Conservation (phyloP, 2,888 invertebrate genomes). For the Cataglyphis cursor region DNA sequence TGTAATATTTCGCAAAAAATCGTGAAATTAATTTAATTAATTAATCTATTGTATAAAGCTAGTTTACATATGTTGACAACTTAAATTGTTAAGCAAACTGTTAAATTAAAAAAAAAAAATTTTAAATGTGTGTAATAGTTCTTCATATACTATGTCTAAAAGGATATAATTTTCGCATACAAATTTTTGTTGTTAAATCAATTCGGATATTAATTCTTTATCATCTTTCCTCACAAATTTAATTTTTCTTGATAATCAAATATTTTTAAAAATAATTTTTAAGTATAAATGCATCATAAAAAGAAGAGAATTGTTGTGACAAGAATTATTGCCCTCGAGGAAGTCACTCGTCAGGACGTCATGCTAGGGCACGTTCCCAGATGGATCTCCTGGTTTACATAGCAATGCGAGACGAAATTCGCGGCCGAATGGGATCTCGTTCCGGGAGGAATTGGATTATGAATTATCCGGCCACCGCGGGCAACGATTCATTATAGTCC, state of each 20-base stretch:
- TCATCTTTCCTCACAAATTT: constrained; percentile 18
- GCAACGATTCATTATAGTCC: constrained; percentile 66
- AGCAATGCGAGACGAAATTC: constrained; percentile 51
- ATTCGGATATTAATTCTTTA: background rate
- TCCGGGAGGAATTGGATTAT: constrained; percentile 73
- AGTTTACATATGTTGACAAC: background rate
- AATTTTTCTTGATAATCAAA: background rate
- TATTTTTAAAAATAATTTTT: background rate
- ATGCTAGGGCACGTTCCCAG: constrained; percentile 70
- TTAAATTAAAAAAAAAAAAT: background rate
- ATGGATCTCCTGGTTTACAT: constrained; percentile 46
- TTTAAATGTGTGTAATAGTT: background rate
- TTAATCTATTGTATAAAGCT: background rate
- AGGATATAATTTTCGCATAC: background rate
- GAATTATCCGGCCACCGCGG: constrained; percentile 62
- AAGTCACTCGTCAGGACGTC: constrained; percentile 70
- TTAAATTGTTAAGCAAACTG: background rate
- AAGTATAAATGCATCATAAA: constrained; percentile 47
- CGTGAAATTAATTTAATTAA: background rate
- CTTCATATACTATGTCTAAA: background rate
- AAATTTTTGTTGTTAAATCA: background rate
- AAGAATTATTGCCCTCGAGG: constrained; percentile 64
- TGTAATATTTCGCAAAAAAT: background rate
- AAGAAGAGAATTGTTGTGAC: constrained; percentile 47
- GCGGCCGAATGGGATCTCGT: constrained; percentile 60